phyloP scores from a whole-genome alignment of 2,888 invertebrate species.

The Agrotis segetum region DNA sequence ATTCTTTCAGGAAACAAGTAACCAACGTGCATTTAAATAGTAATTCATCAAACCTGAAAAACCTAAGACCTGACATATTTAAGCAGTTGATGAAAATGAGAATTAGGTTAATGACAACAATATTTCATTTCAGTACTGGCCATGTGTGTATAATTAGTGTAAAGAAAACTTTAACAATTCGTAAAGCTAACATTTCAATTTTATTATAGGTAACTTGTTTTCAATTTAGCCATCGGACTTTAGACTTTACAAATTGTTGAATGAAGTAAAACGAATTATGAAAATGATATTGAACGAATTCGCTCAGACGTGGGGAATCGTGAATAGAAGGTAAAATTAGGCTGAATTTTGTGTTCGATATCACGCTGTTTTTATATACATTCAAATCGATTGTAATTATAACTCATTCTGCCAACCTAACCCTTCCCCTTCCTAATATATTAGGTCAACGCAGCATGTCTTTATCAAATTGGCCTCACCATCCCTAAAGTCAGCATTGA shows the following conservation, averaged over 20 bases:
- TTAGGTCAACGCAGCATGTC: no score
- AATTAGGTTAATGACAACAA: neutral
- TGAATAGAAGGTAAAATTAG: neutral
- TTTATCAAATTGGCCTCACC: neutral
- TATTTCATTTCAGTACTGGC: neutral
- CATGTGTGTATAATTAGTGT: neutral
- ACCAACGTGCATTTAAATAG: neutral
- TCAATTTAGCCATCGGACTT: neutral
- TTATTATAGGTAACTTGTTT: neutral
- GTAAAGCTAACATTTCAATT: neutral
- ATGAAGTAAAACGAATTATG: neutral
- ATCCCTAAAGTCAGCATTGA: neutral
- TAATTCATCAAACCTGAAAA: neutral
- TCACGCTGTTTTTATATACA: neutral
- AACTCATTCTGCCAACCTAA: no score
- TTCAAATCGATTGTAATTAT: no score
- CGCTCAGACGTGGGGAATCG: neutral
- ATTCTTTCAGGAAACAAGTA: neutral
- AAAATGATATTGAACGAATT: neutral
- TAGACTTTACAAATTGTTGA: conserved; percentile 2
- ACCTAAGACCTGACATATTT: neutral
- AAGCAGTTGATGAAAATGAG: neutral
- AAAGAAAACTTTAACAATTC: neutral
- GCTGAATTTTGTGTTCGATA: neutral
- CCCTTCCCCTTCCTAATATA: no score